Conservation (phyloP, 2,113 vertebrate genomes). For the Forbesichthys papilliferus region DNA sequence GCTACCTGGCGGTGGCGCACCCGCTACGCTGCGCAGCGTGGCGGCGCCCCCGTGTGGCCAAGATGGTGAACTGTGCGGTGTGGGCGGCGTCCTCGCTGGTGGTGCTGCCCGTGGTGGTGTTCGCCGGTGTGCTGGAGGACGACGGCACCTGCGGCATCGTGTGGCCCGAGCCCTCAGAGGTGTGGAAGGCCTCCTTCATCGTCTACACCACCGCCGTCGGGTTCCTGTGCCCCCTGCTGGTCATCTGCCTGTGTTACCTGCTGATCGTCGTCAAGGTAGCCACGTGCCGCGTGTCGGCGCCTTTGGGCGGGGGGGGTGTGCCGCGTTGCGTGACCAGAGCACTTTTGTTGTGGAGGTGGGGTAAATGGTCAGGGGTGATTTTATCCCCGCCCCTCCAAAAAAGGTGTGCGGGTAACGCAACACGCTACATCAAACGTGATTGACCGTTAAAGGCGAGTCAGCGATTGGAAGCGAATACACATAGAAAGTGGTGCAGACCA, state of each 20-base stretch:
- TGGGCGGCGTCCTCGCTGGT: slow-evolving; percentile 90
- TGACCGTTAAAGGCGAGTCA: no score
- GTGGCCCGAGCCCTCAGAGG: slow-evolving; percentile 88
- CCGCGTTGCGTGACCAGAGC: no score
- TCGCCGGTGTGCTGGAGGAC: slow-evolving; percentile 85
- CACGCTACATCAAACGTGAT: no score
- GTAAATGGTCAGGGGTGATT: no score
- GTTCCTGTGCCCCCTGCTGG: slow-evolving; percentile 89
- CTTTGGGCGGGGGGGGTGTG: no score
- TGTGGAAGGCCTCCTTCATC: slow-evolving; percentile 90
- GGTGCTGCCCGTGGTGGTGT: slow-evolving; percentile 90
- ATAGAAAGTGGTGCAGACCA: no score
- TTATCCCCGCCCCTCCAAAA: no score
- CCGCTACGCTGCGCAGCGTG: slow-evolving; percentile 87
- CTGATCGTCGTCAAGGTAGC: slow-evolving; percentile 86
- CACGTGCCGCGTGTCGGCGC: no score
- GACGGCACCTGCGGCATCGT: slow-evolving; percentile 92
- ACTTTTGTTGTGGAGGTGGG: no score
- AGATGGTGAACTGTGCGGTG: slow-evolving; percentile 83
- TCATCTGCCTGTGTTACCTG: slow-evolving; percentile 93
- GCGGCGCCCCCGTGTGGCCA: slow-evolving; percentile 87
- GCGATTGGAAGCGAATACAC: no score
- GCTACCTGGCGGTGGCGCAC: slow-evolving; percentile 92
- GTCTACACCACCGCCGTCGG: slow-evolving; percentile 88
- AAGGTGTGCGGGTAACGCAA: no score